Conservation (phyloP, 64 coral and sea anemone species). For the Montipora foliosa region DNA sequence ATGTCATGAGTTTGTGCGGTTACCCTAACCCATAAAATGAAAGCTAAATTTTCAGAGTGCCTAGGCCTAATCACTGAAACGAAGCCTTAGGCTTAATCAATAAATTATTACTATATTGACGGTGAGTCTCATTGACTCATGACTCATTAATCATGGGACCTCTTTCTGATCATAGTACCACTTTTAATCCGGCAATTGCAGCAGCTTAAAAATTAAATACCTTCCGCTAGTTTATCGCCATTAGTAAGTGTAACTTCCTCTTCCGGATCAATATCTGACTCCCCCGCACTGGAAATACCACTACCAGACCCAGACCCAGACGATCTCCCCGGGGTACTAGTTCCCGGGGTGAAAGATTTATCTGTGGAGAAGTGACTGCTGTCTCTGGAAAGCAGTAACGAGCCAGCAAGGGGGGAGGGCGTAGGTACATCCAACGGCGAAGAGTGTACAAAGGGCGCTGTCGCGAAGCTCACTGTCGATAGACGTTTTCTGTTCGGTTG, state of each 20-base stretch:
- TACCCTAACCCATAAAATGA: too few species aligned
- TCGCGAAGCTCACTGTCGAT: constrained; percentile 83
- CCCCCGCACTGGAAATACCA: background rate
- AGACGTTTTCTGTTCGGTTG: constrained; percentile 51
- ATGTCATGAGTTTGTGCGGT: too few species aligned
- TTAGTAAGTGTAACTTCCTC: constrained; percentile 56
- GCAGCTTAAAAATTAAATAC: background rate
- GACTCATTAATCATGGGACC: too few species aligned
- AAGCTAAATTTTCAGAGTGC: too few species aligned
- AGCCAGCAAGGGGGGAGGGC: background rate
- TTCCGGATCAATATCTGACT: constrained; percentile 28
- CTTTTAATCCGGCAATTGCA: background rate
- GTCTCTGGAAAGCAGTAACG: constrained; percentile 60
- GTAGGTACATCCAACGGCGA: background rate
- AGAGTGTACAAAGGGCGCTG: constrained; percentile 34
- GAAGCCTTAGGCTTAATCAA: too few species aligned
- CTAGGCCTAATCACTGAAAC: too few species aligned
- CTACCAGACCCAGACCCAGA: background rate
- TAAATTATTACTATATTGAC: too few species aligned
- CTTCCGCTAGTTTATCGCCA: background rate
- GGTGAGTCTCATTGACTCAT: too few species aligned
- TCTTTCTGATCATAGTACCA: background rate
- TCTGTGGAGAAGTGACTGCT: constrained; percentile 38
- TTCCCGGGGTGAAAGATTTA: constrained; percentile 56
- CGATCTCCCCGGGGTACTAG: background rate